These are phyloP conservation scores for Tachycineta bicolor DNA, from an alignment of 2,113 vertebrate species.

Conservation along the genomic window DNA sequence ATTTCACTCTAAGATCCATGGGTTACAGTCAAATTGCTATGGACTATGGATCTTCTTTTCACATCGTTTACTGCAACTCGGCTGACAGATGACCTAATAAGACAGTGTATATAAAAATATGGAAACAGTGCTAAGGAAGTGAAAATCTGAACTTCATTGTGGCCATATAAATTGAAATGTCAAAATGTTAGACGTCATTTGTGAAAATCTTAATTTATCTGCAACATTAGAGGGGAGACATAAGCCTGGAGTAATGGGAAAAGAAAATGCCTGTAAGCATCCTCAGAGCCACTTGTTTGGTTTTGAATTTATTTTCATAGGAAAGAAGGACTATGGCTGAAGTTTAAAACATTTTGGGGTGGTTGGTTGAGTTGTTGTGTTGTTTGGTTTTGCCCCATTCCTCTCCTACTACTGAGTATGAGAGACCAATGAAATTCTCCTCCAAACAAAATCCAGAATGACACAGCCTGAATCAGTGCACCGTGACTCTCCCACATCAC, in stretches of 20 bases:
- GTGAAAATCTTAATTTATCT: not conserved
- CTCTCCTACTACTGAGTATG: not conserved
- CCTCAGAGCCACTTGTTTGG: not conserved
- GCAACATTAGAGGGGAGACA: not conserved
- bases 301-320: not conserved
- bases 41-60: not conserved
- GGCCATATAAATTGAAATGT: not conserved
- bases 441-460: not conserved
- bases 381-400: not conserved
- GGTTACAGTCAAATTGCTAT: not conserved
- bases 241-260: not conserved
- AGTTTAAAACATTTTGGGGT: not conserved
- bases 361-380: not conserved
- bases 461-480: not conserved
- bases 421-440: not conserved
- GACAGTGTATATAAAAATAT: not conserved
- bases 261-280: not conserved
- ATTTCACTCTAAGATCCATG: not conserved
- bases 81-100: not conserved
- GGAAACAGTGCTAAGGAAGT: not conserved
- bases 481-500: fast-evolving
- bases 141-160: not conserved
- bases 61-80: not conserved
- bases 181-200: not conserved
- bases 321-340: not conserved